Percentiles rank a stretch among this genome's conserved stretches.
phyloP scores from a whole-genome alignment of 2,797 vertebrate species.

The Diplodus sargus region DNA sequence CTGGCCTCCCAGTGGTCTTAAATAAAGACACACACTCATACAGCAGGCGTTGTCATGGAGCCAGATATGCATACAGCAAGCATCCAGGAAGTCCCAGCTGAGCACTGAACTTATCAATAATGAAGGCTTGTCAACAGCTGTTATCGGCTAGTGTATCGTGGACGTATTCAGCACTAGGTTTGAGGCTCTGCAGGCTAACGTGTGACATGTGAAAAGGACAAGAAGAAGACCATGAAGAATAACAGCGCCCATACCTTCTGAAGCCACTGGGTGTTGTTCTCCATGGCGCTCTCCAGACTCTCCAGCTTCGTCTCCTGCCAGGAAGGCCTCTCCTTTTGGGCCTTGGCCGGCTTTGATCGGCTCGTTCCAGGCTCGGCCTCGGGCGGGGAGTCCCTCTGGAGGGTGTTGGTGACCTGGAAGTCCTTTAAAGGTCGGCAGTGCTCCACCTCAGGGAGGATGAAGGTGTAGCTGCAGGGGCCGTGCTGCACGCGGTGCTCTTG shows the following conservation, averaged over 20 bases:
- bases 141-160: not conserved
- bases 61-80: conserved; percentile 50
- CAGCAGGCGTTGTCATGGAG: conserved; percentile 53
- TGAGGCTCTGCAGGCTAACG: conserved; percentile 22
- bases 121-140: conserved; percentile 58
- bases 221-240: not conserved
- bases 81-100: conserved; percentile 70
- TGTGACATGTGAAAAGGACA: not conserved
- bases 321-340: conserved; percentile 72
- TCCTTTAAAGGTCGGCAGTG: conserved; percentile 79
- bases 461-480: conserved; percentile 88
- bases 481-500: conserved; percentile 86
- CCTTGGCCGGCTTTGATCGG: conserved; percentile 48
- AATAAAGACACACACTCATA: conserved; percentile 57
- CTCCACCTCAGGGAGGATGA: conserved; percentile 87
- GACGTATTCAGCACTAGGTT: conserved; percentile 1
- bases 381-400: conserved; percentile 85
- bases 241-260: conserved; percentile 83
- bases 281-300: conserved; percentile 84
- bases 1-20: conserved; percentile 68
- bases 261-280: conserved; percentile 90
- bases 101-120: conserved; percentile 60
- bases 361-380: conserved; percentile 42
- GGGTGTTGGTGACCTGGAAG: conserved; percentile 84
- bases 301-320: conserved; percentile 85